Conservation (phyloP, 2,888 invertebrate genomes). For the Alsophila aescularia region DNA sequence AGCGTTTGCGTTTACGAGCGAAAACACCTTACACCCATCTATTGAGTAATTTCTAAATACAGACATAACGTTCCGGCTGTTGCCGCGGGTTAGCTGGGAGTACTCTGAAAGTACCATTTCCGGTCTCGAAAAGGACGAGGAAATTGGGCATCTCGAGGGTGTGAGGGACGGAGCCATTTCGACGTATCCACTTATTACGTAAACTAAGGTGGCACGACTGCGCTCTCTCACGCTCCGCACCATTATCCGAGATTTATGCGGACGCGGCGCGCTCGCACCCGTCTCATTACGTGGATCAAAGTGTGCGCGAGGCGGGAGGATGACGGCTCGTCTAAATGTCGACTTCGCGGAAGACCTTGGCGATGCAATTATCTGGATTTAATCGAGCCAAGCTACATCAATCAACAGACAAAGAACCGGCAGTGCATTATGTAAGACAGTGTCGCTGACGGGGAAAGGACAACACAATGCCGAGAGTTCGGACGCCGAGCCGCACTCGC, state of each 20-base stretch:
- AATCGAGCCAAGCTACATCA: slow-evolving; percentile 63
- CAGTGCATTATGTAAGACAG: slow-evolving; percentile 59
- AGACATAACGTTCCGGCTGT: slow-evolving; percentile 44
- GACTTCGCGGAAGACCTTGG: slow-evolving; percentile 70
- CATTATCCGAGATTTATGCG: slow-evolving; percentile 76
- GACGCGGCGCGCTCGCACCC: slow-evolving; percentile 66
- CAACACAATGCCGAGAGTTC: slow-evolving; percentile 71
- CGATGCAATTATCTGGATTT: slow-evolving; percentile 72
- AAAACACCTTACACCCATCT: slow-evolving; percentile 45
- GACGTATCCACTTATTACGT: slow-evolving; percentile 73
- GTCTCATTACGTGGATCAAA: slow-evolving; percentile 77
- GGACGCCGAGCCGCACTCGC: slow-evolving; percentile 53
- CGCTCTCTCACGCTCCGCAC: slow-evolving; percentile 75
- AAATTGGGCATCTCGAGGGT: slow-evolving; percentile 62
- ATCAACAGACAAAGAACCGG: slow-evolving; percentile 66
- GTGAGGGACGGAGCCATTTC: slow-evolving; percentile 57
- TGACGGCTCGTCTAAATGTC: slow-evolving; percentile 66
- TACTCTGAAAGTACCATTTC: slow-evolving; percentile 47
- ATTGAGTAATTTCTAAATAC: slow-evolving; percentile 50
- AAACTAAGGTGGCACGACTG: slow-evolving; percentile 73
- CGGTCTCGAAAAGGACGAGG: slow-evolving; percentile 47
- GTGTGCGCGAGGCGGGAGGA: slow-evolving; percentile 55
- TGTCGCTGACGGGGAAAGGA: slow-evolving; percentile 61
- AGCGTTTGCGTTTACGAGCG: slow-evolving; percentile 49
- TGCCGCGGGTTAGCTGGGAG: slow-evolving; percentile 32